These are phyloP conservation scores for Synanceia verrucosa DNA, from an alignment of 2,797 vertebrate genomes.

Conservation along the genomic window DNA sequence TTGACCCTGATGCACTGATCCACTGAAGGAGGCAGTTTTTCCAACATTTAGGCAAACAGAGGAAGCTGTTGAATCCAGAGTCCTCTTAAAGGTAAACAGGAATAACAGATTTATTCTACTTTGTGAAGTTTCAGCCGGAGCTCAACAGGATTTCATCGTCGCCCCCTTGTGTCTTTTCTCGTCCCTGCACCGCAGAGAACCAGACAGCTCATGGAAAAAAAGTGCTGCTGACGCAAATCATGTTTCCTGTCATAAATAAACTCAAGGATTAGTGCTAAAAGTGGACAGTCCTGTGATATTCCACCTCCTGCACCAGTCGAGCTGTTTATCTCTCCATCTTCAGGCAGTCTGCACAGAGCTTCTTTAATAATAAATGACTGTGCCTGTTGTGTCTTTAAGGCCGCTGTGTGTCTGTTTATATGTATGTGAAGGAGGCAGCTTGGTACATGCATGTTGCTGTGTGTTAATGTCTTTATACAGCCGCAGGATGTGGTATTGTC, in stretches of 20 bases:
- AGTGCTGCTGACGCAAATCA: conserved; percentile 68
- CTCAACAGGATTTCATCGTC: conserved; percentile 31
- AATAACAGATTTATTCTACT: background rate
- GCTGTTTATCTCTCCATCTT: conserved; percentile 23
- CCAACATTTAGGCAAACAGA: no score
- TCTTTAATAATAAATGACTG: conserved; percentile 25
- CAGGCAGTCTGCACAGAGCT: background rate
- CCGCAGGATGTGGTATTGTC: conserved; percentile 74
- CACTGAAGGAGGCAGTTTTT: no score
- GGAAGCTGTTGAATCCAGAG: no score
- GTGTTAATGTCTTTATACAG: background rate
- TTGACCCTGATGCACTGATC: background rate
- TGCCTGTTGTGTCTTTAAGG: conserved; percentile 20
- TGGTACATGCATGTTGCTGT: background rate
- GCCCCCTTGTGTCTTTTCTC: conserved; percentile 62
- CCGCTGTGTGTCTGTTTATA: background rate
- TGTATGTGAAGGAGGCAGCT: background rate
- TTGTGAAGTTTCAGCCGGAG: background rate
- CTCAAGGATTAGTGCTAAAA: conserved; percentile 51
- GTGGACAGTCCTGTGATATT: conserved; percentile 30
- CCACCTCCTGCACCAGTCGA: conserved; percentile 17
- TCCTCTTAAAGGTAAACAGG: background rate
- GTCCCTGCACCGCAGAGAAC: conserved; percentile 12
- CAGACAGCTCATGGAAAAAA: conserved; percentile 60
- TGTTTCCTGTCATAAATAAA: conserved; percentile 78